Evolutionary conservation across 1,140 invertebrate genomes (phyloP), one percentile per base, ranked within the genome.

Genomic region (Polypedilum pembai): DNA sequence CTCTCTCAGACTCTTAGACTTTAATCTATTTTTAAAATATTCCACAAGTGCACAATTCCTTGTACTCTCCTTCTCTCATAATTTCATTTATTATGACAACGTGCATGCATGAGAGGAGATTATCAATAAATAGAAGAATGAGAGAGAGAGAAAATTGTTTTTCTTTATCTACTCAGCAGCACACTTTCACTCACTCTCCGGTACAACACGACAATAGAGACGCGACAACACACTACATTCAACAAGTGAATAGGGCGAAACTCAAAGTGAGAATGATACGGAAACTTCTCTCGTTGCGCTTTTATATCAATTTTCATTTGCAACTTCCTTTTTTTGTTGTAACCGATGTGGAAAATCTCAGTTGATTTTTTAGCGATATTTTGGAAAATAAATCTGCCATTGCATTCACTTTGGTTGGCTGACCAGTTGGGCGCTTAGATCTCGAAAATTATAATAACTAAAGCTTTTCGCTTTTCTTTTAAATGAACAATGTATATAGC

Each of bases 251-350:
- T 18, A 69, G 17, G 65, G 20, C 20, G 15, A 18, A 69, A 69
- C 8, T 69, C 65, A 69, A 18, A 69, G 20, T 56, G 65, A 69
- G 65, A 69, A 69, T 69, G 65, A 69, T 20, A 18, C 18, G 65
- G 65, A 69, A 69, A 21, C 18, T 69, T 69, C 65, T 69, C 65
- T 18, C 65, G 17, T 10, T 69, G 65, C 18, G 17, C 65, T 69
- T 69, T 20, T 69, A 69, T 69, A 69, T 21, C 65, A 56, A n/a
- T n/a, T n/a, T 56, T 4, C 45, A 15, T 56, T 56, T n/a, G n/a
- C 12, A 56, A 56, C 45, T 56, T 56, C 45, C n/a, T 56, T 56
- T 56, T 56, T 56, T 56, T n/a, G n/a, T 15, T n/a, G n/a, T 56
- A 56, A 56, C 12, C 45, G 45, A 56, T 56, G 45, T 56, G 45